Evolutionary conservation across 37 sponge, comb jelly and placozoan species (phyloP), one percentile per base, ranked within the genome.

Genomic region (Haliclona indistincta): DNA sequence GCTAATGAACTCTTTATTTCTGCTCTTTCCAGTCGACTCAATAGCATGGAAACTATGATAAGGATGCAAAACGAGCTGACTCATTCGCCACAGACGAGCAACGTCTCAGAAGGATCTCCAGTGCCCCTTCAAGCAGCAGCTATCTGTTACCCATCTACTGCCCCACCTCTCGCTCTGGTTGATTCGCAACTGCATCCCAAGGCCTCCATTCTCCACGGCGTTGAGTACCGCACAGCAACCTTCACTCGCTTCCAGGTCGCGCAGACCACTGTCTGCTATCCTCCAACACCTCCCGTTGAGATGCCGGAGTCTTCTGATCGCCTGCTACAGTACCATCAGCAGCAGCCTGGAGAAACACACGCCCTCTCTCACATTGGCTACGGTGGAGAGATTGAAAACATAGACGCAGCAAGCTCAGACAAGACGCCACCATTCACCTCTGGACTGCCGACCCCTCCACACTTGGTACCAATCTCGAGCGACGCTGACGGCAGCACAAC

Each of bases 261-360:
- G 19, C 78, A 76, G 2, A 42, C 66, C 23, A 63, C 85, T 0
- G 76, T 85, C 34, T 73, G 73, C 43, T 85, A 85, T 43, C 86
- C 86, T 11, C 86, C 86, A 17, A 85, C 86, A 7, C 86, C 86
- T 38, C 60, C 60, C 11, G 60, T 58, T 6, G 60, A 58, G 7
- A 6, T 58, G 26, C 26, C 26, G 6, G 60, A 58, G 60, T 7
- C 26, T 26, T 25, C 25, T 6, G 51, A 47, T 47, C 51, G 51
- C 51, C 15, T 47, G 51, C 49, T 39, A 47, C 49, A 35, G 28
- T 34, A 1, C 32, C 60, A 72, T 22, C 71, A 72, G 45, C 73
- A 64, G 56, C 74, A 54, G 20, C 37, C 56, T 17, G 23, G 56
- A 2, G 56, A 73, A 20, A 10, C 56, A 30, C 54, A 33, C 26